Conservation (phyloP, 2,888 invertebrate genomes). For the Cheilosia pagana region DNA sequence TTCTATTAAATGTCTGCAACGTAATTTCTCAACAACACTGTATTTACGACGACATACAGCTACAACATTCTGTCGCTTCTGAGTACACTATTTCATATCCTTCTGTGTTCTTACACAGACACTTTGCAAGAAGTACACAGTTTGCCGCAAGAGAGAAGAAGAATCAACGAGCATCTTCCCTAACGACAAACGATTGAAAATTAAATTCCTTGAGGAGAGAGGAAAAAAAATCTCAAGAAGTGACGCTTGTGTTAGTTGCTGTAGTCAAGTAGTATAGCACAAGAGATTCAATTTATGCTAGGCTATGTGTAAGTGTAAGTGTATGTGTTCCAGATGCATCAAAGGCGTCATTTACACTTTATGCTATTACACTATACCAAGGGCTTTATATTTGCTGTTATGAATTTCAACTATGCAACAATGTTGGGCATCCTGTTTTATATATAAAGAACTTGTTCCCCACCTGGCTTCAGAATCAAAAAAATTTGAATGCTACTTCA, state of each 20-base stretch:
- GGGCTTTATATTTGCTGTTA: conserved; percentile 9
- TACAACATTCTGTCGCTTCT: conserved; percentile 16
- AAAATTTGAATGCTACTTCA: neutral
- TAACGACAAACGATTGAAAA: conserved; percentile 76
- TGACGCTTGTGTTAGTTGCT: conserved; percentile 66
- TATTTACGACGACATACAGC: conserved; percentile 3
- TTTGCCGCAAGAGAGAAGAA: conserved; percentile 24
- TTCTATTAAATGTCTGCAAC: neutral
- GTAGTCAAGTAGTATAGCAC: conserved; percentile 58
- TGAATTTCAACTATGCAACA: conserved; percentile 6
- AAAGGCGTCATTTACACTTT: conserved; percentile 26
- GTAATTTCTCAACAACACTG: conserved; percentile 10
- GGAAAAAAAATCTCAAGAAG: conserved; percentile 60
- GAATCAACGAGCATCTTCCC: conserved; percentile 65
- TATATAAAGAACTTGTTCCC: neutral
- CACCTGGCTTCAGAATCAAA: neutral
- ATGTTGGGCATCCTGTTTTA: conserved; percentile 6
- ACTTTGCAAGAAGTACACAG: conserved; percentile 55
- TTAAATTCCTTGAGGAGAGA: conserved; percentile 76
- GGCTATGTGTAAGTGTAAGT: neutral
- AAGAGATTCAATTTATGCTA: conserved; percentile 62
- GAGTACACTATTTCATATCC: conserved; percentile 35
- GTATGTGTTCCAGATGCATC: neutral
- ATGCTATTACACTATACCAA: conserved; percentile 16
- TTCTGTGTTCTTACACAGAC: conserved; percentile 43